Conservation (phyloP, 2,888 invertebrate genomes). For the Leptarthrus brevirostris region DNA sequence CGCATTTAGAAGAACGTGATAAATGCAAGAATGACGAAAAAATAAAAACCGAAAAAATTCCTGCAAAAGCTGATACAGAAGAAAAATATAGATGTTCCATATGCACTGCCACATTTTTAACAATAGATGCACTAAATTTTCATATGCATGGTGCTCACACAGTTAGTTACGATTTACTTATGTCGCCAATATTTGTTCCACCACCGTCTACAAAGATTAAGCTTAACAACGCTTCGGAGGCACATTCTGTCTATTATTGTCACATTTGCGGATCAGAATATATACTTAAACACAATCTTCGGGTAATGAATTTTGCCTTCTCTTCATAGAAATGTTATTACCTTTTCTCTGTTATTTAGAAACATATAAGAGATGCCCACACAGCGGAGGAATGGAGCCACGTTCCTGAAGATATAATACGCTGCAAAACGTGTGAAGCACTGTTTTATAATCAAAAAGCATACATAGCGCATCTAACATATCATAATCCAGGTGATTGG, state of each 20-base stretch:
- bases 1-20: constrained; percentile 54
- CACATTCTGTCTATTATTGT: constrained; percentile 69
- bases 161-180: constrained; percentile 60
- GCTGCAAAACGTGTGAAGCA: constrained; percentile 75
- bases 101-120: constrained; percentile 50
- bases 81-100: not conserved
- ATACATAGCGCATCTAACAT: constrained; percentile 73
- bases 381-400: constrained; percentile 69
- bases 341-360: constrained; percentile 56
- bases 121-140: constrained; percentile 47
- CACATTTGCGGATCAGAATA: constrained; percentile 76
- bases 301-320: constrained; percentile 65
- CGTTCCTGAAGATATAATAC: constrained; percentile 69
- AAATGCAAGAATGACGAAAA: not conserved
- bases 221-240: constrained; percentile 68
- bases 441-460: constrained; percentile 75
- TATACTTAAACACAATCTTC: constrained; percentile 75
- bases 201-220: constrained; percentile 70
- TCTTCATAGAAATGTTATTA: not conserved
- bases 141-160: constrained; percentile 53
- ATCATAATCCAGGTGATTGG: constrained; percentile 72
- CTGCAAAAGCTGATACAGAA: not conserved
- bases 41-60: not conserved
- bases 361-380: constrained; percentile 71
- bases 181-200: constrained; percentile 67